Evolutionary conservation across 2,113 vertebrate genomes (phyloP), one percentile per base, ranked within the genome.

Genomic region (Colaptes auratus): DNA sequence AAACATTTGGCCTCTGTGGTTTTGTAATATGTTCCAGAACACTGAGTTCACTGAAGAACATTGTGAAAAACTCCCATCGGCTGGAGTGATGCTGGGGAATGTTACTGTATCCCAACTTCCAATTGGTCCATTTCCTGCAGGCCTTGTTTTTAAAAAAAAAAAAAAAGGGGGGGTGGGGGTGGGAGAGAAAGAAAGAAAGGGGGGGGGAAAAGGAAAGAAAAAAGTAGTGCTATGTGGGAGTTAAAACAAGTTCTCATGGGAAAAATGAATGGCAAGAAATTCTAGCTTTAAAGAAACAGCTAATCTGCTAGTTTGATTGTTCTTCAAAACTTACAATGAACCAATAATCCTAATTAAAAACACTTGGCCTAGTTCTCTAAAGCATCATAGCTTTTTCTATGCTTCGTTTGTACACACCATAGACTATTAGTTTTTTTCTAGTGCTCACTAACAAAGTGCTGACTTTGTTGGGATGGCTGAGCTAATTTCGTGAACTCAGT

Each of bases 311-410:
- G 97, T 98, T 98, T 97, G 97, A 98, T 98, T 98, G 97, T 98
- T 98, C 98, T 98, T 98, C 98, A 98, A 98, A 98, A 98, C 96
- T 97, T 98, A 98, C 92, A 95, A 98, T 98, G 98, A 98, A 98
- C 98, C 97, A 98, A 98, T 98, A 98, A 98, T 98, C 97, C 97
- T 98, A 98, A 98, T 98, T 98, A 98, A 98, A 98, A 98, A 93
- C 98, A 98, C 96, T 98, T 98, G 98, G 97, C 97, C 97, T 98
- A 97, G 96, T 98, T 98, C 97, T 98, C 96, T 94, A 98, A 98
- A 97, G 97, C 97, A 98, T 97, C 98, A 96, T 97, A 96, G 97
- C 97, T 97, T 97, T 97, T 96, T 97, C 97, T 98, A 97, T 98
- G 97, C 97, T 98, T 98, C 97, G 96, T 97, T 98, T 98, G 97